phyloP scores from a whole-genome alignment of 2,797 vertebrate genomes.

The Sebastes alutus region DNA sequence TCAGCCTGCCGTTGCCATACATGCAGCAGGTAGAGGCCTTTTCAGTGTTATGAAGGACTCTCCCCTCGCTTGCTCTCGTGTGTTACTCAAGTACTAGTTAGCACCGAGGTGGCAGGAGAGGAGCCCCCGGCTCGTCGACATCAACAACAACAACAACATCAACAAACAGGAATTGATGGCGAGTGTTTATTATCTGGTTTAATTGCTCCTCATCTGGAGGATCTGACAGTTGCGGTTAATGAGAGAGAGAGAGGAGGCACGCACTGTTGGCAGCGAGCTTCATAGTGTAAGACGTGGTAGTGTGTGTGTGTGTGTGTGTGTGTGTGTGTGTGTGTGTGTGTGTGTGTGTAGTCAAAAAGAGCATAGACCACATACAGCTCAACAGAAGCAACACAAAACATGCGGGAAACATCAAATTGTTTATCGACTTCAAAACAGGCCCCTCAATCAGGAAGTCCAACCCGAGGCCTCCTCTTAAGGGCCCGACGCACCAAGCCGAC shows the following conservation, averaged over 20 bases:
- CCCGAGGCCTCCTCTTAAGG: slow-evolving; percentile 29
- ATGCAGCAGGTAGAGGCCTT: slow-evolving; percentile 76
- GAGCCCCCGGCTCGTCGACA: slow-evolving; percentile 79
- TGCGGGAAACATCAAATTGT: slow-evolving; percentile 48
- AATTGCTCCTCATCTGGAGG: slow-evolving; percentile 90
- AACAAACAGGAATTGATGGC: slow-evolving; percentile 89
- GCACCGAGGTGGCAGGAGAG: slow-evolving; percentile 83
- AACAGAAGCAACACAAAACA: slow-evolving; percentile 39
- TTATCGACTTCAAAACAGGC: slow-evolving; percentile 55
- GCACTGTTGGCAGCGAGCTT: slow-evolving; percentile 79
- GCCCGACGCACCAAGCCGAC: no score
- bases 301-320: slow-evolving; percentile 10
- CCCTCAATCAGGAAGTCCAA: slow-evolving; percentile 45
- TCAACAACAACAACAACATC: slow-evolving; percentile 81
- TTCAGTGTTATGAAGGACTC: slow-evolving; percentile 72
- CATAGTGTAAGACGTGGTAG: slow-evolving; percentile 59
- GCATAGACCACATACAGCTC: slow-evolving; percentile 64
- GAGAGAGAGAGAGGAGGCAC: slow-evolving; percentile 83
- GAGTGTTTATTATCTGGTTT: slow-evolving; percentile 89
- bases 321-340: neutral
- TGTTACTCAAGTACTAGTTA: slow-evolving; percentile 87
- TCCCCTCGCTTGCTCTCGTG: slow-evolving; percentile 66
- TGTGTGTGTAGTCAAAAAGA: slow-evolving; percentile 17
- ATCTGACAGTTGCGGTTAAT: slow-evolving; percentile 91
- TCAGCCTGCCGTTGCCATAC: slow-evolving; percentile 68